Evolutionary conservation across 2,113 vertebrate species (phyloP).

Genomic region (Meles meles): DNA sequence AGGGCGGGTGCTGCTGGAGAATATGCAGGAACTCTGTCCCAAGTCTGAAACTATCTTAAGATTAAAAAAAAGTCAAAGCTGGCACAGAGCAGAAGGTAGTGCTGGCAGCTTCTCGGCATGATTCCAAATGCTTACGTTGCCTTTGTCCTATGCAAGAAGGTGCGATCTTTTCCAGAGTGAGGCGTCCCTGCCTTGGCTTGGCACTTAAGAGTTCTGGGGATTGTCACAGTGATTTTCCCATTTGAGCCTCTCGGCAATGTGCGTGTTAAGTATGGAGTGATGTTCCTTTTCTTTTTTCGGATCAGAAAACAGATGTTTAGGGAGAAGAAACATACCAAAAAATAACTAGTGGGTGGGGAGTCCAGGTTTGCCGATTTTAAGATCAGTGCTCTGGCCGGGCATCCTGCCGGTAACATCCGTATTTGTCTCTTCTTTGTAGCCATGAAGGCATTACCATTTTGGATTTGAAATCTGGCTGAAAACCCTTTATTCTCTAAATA

Average conservation of each 20-base stretch:
- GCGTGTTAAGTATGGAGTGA: background rate
- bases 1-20: rapidly evolving
- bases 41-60: background rate
- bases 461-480: background rate
- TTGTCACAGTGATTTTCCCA: background rate
- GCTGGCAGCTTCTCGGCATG: background rate
- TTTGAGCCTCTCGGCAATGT: background rate
- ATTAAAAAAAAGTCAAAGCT: background rate
- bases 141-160: background rate
- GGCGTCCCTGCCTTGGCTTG: background rate
- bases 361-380: background rate
- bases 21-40: background rate
- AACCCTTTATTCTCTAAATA: background rate
- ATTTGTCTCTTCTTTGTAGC: background rate
- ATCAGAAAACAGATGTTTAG: background rate
- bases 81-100: background rate
- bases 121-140: background rate
- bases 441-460: background rate
- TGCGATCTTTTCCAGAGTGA: background rate
- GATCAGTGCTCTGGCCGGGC: background rate
- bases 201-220: background rate
- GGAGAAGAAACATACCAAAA: background rate
- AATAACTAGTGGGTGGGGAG: background rate
- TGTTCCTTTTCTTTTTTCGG: background rate
- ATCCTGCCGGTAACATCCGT: background rate